phyloP scores from a whole-genome alignment of 2,888 invertebrate genomes.

The Creontiades dilutus region DNA sequence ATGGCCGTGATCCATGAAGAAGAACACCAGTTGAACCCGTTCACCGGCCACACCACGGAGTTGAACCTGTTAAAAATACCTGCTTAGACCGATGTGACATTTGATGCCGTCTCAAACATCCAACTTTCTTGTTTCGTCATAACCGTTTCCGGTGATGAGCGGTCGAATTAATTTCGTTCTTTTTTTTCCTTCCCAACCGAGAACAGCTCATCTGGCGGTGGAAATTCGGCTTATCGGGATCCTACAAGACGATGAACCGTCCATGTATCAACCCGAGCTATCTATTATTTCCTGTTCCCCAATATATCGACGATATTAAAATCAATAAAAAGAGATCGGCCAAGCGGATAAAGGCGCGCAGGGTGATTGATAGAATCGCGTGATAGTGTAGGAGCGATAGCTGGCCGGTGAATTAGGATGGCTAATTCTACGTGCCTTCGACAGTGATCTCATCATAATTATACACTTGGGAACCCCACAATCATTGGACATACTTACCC shows the following conservation, averaged over 20 bases:
- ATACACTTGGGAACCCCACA: slow-evolving; percentile 11
- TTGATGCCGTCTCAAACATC: background rate
- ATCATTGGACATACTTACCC: slow-evolving; percentile 7
- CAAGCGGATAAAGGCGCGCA: background rate
- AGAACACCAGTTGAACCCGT: too few species aligned
- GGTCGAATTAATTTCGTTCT: background rate
- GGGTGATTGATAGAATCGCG: slow-evolving; percentile 41
- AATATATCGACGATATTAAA: slow-evolving; percentile 23
- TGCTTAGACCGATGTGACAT: background rate
- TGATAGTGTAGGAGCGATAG: slow-evolving; percentile 33
- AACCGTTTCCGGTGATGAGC: background rate
- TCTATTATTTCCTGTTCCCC: background rate
- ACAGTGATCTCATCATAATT: slow-evolving; percentile 48
- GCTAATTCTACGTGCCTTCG: slow-evolving; percentile 29
- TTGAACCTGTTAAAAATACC: background rate
- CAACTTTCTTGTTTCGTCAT: background rate
- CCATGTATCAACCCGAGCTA: background rate
- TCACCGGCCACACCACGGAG: too few species aligned
- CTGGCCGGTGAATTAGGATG: slow-evolving; percentile 13
- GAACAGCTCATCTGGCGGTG: background rate
- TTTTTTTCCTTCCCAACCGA: background rate
- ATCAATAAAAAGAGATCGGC: slow-evolving; percentile 48
- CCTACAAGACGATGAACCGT: slow-evolving; percentile 14
- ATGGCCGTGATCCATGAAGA: too few species aligned
- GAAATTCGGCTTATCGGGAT: slow-evolving; percentile 4